Evolutionary conservation across 2,888 invertebrate genomes (phyloP), one percentile per base, ranked within the genome.

Genomic region (Plebejus argus): DNA sequence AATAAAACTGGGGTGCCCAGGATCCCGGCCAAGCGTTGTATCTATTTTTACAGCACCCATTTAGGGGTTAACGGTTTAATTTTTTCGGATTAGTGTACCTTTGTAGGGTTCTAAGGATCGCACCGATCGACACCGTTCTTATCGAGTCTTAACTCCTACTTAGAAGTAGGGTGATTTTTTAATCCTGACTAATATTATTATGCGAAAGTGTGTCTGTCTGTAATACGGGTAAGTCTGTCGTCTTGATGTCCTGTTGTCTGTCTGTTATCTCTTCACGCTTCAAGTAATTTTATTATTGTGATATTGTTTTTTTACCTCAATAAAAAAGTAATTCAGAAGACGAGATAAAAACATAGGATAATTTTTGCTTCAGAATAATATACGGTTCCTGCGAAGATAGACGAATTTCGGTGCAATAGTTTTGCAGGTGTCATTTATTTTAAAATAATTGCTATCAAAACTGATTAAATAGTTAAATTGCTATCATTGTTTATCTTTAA

Each of bases 1-100:
- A 91, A 93, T 93, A 93, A 93, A 93, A 93, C 88, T 90, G 86
- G 89, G 90, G 87, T 88, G 90, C 84, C 81, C 83, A 80, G 81
- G 78, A 80, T 79, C 80, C 82, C 45, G 20, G 78, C 80, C 76
- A 81, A 78, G 81, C 80, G 82, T 82, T 81, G 81, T 81, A 81
- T 78, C 81, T 80, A 79, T 78, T 79, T 71, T 71, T 71, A 71
- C 39, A 71, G 66, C 66, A 18, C 66, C 28, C 66, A 66, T 66
- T 71, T 71, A 18, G 71, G 71, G 35, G 71, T 71, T 71, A 71
- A 39, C 39, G 71, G n/a, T 71, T 71, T 39, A 35, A 39, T 71
- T 71, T 71, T 71, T 66, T 66, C 28, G 66, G 28, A 66, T 66
- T 28, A 66, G 28, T 28, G 66, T 66, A 23, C n/a, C 58, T 20